phyloP scores from a whole-genome alignment of 92 coral and sea anemone genomes.

The Palythoa grandiflora region DNA sequence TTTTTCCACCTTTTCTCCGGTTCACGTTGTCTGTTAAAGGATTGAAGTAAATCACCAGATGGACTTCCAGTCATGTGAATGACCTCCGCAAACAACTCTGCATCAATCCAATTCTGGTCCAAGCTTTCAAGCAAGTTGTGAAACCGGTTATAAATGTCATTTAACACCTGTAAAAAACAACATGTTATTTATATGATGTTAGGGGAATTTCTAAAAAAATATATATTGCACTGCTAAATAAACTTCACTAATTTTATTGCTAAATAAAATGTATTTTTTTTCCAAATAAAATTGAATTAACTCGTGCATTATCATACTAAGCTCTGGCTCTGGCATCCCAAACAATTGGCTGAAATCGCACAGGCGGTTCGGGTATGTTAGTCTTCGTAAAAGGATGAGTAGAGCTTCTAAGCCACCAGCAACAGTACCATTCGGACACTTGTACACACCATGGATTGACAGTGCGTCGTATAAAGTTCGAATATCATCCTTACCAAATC shows the following conservation, averaged over 20 bases:
- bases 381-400: conserved; percentile 64
- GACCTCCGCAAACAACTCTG: too few relatives aligned
- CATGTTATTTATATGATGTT: neutral
- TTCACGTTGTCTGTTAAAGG: too few relatives aligned
- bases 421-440: conserved; percentile 78
- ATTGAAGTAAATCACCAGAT: neutral
- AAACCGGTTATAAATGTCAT: conserved; percentile 68
- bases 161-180: conserved; percentile 47
- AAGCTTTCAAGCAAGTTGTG: conserved; percentile 62
- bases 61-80: too few relatives aligned
- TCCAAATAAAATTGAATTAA: conserved; percentile 40
- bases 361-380: conserved; percentile 73
- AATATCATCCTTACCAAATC: conserved; percentile 55
- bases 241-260: neutral
- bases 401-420: conserved; percentile 73
- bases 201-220: neutral
- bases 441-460: conserved; percentile 59
- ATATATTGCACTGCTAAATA: neutral
- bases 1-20: too few relatives aligned
- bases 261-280: neutral
- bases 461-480: conserved; percentile 51
- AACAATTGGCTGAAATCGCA: conserved; percentile 66
- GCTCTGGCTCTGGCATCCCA: conserved; percentile 74
- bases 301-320: conserved; percentile 79
- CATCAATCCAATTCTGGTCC: conserved; percentile 26